These are phyloP conservation scores for Leptinotarsa undecemlineata DNA, from an alignment of 1,140 invertebrate genomes.

Conservation along the genomic window DNA sequence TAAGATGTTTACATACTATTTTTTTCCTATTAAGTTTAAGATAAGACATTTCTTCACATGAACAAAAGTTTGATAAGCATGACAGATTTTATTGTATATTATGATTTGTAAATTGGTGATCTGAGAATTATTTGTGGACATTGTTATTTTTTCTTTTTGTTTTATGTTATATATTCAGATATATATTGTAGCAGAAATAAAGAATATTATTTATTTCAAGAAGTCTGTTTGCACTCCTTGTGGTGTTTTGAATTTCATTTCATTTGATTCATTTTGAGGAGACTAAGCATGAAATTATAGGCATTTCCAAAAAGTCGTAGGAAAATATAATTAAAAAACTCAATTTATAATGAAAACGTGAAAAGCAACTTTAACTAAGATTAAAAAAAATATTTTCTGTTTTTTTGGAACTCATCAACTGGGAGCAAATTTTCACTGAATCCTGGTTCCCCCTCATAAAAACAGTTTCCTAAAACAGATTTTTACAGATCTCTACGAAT, in stretches of 20 bases:
- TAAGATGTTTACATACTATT: conserved; percentile 46
- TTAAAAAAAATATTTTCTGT: no score
- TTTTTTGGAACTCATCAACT: no score
- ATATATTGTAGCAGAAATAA: background rate
- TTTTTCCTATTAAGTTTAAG: conserved; percentile 9
- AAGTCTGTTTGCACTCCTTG: background rate
- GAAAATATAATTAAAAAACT: no score
- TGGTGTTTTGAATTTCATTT: background rate
- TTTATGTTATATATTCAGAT: conserved; percentile 1
- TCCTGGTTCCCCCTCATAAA: no score
- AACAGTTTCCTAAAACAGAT: no score
- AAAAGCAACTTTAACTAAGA: no score
- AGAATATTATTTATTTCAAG: background rate
- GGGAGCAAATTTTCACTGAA: no score
- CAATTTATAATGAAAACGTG: no score
- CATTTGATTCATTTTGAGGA: no score
- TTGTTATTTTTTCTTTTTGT: conserved; percentile 4
- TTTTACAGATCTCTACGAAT: no score
- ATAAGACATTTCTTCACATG: conserved; percentile 10
- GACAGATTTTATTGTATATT: background rate
- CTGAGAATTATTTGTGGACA: background rate
- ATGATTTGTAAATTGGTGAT: background rate
- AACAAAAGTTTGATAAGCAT: background rate
- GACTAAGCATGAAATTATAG: no score
- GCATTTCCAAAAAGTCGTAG: no score